Base-by-base conservation (phyloP, 1,140 invertebrate genomes). In the Ylistrum balloti region DNA sequence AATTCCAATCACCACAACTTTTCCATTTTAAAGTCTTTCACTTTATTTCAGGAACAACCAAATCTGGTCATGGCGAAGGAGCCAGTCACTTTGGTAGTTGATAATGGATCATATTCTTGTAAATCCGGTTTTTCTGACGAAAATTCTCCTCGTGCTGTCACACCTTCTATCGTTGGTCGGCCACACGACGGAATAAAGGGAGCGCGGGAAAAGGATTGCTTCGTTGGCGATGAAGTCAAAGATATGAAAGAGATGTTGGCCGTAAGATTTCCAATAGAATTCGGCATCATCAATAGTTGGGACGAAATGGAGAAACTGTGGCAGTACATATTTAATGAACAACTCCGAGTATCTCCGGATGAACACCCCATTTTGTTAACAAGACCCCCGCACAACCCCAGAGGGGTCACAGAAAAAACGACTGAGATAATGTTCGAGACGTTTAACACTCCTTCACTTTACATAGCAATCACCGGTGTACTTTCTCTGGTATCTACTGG, bases 241-340 rank as follows among this genome's bases (percentile, higher is more conserved):
- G n/a, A 74, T 28, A n/a, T 28, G 5, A 74, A 11, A 74, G 56
- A 74, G n/a, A n/a, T 74, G 56, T 91, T 94, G 17, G 89, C 93
- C 88, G 96, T 99, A 96, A 99, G 99, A 96, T 99, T 99, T 97
- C 98, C 98, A 94, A 99, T 99, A 96, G 98, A 98, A 95, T 98
- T 98, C 96, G 98, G 98, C 94, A 98, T 98, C 95, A 98, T 99
- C 90, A 98, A 98, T 93, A 98, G 99, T 96, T 99, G 98, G 98
- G 98, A 99, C 94, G 98, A 99, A 93, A 99, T 94, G 93, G 93
- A 94, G 90, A 93, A 93, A 90, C 93, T 94, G 48, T 94, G 93
- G 93, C 93, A 96, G 91, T 96, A 96, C 92, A 96, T 96, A 33
- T 96, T 96, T 94, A 96, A 96, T 94, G 98, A 98, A 1, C 56